Evolutionary conservation across 2,888 invertebrate species (phyloP).

Genomic region (Panzeria rudis): DNA sequence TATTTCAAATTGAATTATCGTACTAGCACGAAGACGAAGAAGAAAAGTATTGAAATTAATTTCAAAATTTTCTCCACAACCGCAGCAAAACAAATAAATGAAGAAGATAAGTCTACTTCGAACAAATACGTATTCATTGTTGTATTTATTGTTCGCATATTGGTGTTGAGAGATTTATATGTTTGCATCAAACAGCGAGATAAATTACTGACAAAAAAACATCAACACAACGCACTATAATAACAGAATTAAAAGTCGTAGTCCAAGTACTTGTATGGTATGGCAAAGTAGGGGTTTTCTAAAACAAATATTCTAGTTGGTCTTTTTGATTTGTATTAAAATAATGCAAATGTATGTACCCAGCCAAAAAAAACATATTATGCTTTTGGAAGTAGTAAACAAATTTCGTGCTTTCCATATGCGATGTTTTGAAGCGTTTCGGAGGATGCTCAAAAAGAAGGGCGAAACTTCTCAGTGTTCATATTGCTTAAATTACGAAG

Average conservation of each 20-base stretch:
- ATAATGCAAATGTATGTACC: too few species aligned
- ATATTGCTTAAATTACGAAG: too few species aligned
- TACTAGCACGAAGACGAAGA: not conserved
- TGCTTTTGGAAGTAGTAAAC: too few species aligned
- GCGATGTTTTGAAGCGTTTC: too few species aligned
- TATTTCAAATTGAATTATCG: constrained; percentile 78
- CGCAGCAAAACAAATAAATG: constrained; percentile 30
- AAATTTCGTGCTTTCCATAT: too few species aligned
- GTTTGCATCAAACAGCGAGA: constrained; percentile 82
- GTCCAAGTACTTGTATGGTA: not conserved
- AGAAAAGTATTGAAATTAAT: constrained; percentile 64
- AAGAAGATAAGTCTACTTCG: constrained; percentile 26
- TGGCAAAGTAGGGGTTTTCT: too few species aligned
- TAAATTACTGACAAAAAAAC: constrained; percentile 77
- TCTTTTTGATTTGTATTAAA: not conserved
- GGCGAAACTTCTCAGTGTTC: too few species aligned
- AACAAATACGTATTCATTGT: constrained; percentile 28
- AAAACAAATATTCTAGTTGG: too few species aligned
- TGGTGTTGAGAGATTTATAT: constrained; percentile 81
- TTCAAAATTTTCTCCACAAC: constrained; percentile 38
- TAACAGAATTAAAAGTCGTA: constrained; percentile 37
- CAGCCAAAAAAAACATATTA: too few species aligned
- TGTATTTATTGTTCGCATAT: constrained; percentile 34
- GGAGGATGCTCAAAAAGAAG: too few species aligned
- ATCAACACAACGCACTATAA: constrained; percentile 22